phyloP scores from a whole-genome alignment of 2,113 vertebrate genomes.

The Chionomys nivalis region DNA sequence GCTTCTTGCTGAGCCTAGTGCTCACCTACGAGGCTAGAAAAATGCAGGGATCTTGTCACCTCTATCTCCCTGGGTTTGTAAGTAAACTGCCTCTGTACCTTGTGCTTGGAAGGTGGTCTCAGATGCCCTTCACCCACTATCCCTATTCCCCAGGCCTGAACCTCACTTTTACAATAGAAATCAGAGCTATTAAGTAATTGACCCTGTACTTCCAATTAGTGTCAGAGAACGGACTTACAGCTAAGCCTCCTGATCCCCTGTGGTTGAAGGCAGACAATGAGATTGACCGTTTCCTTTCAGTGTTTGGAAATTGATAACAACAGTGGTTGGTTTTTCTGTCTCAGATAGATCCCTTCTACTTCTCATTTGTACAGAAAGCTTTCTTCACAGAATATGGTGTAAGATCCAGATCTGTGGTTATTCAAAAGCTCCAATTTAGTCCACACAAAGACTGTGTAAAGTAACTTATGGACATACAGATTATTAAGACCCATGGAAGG shows the following conservation, averaged over 20 bases:
- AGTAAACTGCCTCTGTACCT: too few species aligned
- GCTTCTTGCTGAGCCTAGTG: background rate
- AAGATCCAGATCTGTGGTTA: constrained; percentile 7
- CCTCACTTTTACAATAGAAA: constrained; percentile 41
- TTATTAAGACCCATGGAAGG: constrained; percentile 18
- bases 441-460: background rate
- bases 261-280: background rate
- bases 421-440: background rate
- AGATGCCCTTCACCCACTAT: background rate
- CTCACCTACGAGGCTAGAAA: background rate
- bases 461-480: background rate
- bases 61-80: background rate
- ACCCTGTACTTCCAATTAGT: background rate
- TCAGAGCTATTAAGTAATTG: background rate
- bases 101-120: background rate
- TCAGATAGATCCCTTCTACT: too few species aligned
- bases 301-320: constrained; percentile 32
- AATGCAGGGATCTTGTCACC: too few species aligned
- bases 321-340: background rate
- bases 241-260: background rate
- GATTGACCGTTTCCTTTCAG: constrained; percentile 18
- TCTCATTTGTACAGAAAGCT: background rate
- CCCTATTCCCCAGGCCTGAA: too few species aligned
- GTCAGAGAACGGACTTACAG: background rate
- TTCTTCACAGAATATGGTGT: background rate